These are phyloP conservation scores for Squalus acanthias DNA, from an alignment of 2,797 vertebrate genomes.

Conservation along the genomic window DNA sequence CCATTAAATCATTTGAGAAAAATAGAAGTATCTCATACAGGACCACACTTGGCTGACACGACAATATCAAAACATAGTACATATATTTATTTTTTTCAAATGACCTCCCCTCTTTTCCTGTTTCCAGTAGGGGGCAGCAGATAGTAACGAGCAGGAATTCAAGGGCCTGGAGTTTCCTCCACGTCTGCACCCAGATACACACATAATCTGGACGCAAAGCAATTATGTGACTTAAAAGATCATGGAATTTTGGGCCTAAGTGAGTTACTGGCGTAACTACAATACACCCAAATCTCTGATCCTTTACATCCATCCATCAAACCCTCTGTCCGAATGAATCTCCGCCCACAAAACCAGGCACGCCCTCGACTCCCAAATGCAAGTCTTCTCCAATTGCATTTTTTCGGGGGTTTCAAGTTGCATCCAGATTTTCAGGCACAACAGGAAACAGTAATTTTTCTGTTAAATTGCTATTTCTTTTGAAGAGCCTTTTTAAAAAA, in stretches of 20 bases:
- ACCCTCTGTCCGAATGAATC: background rate
- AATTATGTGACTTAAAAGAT: background rate
- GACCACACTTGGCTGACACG: too few relatives aligned
- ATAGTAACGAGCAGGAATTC: too few relatives aligned
- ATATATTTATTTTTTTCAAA: too few relatives aligned
- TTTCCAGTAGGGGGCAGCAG: too few relatives aligned
- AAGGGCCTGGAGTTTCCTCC: too few relatives aligned
- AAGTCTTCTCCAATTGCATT: background rate
- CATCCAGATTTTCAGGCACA: background rate
- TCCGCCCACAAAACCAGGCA: background rate
- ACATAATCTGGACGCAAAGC: background rate
- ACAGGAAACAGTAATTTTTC: background rate
- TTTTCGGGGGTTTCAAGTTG: background rate
- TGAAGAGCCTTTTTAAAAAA: too few relatives aligned
- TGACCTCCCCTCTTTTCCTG: too few relatives aligned
- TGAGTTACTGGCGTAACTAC: too few relatives aligned
- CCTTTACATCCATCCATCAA: background rate
- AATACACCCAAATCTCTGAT: background rate
- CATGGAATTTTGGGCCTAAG: background rate
- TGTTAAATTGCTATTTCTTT: background rate
- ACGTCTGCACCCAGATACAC: too few relatives aligned
- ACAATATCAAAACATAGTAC: too few relatives aligned
- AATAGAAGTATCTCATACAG: background rate
- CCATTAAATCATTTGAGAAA: constrained; percentile 9
- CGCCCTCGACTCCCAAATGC: background rate